Evolutionary conservation across 2,797 vertebrate genomes (phyloP).

Genomic region (Leptodactylus fallax): DNA sequence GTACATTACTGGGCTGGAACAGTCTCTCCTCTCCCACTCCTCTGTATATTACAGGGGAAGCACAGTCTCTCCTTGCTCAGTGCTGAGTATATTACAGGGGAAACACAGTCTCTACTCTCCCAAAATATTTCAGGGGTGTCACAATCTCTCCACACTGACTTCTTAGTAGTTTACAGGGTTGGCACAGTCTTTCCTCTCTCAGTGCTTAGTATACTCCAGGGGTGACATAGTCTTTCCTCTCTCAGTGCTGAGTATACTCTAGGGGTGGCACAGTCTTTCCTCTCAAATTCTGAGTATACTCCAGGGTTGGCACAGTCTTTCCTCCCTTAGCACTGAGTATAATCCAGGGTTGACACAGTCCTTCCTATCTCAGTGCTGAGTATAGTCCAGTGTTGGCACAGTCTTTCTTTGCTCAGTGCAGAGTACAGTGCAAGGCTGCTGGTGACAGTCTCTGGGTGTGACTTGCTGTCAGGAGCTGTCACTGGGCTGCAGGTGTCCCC

Average conservation of each 20-base stretch:
- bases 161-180: too few relatives aligned
- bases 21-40: too few relatives aligned
- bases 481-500: constrained; percentile 55
- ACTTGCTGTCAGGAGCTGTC: neutral
- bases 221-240: neutral
- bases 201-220: neutral
- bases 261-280: neutral
- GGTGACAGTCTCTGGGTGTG: neutral
- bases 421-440: neutral
- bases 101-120: too few relatives aligned
- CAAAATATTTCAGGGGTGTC: too few relatives aligned
- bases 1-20: neutral
- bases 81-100: too few relatives aligned
- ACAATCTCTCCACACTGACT: too few relatives aligned
- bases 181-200: too few relatives aligned
- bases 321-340: neutral
- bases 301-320: neutral
- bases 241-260: neutral
- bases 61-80: too few relatives aligned
- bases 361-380: neutral
- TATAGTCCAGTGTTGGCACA: neutral
- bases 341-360: neutral
- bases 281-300: neutral
- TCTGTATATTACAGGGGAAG: too few relatives aligned
- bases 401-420: neutral